phyloP scores from a whole-genome alignment of 2,113 vertebrate genomes.

The Aphyosemion australe region DNA sequence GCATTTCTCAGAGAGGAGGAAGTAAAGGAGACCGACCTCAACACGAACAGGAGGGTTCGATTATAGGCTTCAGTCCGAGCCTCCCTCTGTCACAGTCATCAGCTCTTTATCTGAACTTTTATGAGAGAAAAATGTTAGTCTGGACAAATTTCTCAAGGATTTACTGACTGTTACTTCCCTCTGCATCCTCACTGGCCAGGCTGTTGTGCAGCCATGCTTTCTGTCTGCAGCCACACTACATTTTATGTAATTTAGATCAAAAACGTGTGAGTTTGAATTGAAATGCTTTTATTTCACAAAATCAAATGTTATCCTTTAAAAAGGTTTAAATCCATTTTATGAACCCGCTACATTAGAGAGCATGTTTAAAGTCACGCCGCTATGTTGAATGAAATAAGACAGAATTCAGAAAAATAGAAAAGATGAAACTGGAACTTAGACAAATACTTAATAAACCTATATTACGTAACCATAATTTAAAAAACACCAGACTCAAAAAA shows the following conservation, averaged over 20 bases:
- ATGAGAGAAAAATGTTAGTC: background rate
- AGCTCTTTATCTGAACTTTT: background rate
- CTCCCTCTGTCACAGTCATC: background rate
- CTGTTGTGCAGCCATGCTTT: background rate
- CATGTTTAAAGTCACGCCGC: too few relatives aligned
- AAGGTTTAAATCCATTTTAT: too few relatives aligned
- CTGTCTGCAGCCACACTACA: background rate
- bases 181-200: too few relatives aligned
- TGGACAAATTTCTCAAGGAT: background rate
- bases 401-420: too few relatives aligned
- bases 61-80: background rate
- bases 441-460: too few relatives aligned
- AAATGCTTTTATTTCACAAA: too few relatives aligned
- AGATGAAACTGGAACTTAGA: too few relatives aligned
- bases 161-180: background rate
- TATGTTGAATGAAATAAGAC: too few relatives aligned
- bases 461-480: too few relatives aligned
- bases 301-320: too few relatives aligned
- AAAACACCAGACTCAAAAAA: too few relatives aligned
- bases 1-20: constrained; percentile 5
- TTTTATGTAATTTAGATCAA: background rate
- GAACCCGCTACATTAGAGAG: too few relatives aligned
- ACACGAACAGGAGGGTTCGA: constrained; percentile 21
- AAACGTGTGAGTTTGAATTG: background rate
- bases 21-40: background rate